A percentile compares a stretch with the other conserved stretches of the same genome.
These are phyloP conservation scores for Numenius phaeopus DNA, from an alignment of 2,797 vertebrate species.

Conservation along the genomic window DNA sequence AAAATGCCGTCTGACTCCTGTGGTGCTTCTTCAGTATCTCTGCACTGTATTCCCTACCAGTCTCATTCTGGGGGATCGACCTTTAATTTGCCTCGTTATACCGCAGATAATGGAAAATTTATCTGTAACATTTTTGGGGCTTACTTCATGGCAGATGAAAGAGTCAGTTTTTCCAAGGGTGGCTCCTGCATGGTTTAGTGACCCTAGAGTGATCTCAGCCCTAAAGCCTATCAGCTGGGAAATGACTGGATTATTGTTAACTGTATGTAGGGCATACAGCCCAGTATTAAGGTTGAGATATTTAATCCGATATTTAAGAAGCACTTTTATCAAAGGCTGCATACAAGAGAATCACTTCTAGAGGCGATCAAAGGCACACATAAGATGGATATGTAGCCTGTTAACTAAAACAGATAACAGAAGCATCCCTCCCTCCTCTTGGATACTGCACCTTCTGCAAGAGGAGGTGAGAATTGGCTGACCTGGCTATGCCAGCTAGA, in stretches of 20 bases:
- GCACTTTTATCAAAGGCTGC: background rate
- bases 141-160: background rate
- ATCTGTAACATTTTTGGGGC: background rate
- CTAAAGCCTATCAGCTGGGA: background rate
- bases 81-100: background rate
- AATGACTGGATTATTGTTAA: background rate
- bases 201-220: background rate
- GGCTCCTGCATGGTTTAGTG: background rate
- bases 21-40: background rate
- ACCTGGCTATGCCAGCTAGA: background rate
- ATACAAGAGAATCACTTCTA: background rate
- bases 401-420: background rate
- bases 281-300: background rate
- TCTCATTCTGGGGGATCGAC: background rate
- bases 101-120: background rate
- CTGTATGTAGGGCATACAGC: background rate
- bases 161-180: background rate
- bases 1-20: background rate
- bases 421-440: background rate
- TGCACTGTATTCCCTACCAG: background rate
- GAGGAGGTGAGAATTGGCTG: background rate
- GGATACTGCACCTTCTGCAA: background rate
- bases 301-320: background rate
- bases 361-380: background rate
- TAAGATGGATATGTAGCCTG: background rate